Evolutionary conservation across 2,113 vertebrate genomes (phyloP).

Genomic region (Marcusenius ussheri): DNA sequence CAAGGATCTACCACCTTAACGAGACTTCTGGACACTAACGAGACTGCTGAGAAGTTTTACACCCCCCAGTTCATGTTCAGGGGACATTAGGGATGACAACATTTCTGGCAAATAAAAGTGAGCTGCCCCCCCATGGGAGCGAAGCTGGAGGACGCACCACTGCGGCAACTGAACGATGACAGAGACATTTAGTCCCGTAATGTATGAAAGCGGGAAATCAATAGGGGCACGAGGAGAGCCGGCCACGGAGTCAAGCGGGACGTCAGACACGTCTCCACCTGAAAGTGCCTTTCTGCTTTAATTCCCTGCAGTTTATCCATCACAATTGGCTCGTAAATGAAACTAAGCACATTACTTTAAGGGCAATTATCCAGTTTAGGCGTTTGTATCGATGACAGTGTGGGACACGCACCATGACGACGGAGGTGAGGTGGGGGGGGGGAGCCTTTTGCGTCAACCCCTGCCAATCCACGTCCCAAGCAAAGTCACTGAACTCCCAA

Average conservation of each 20-base stretch:
- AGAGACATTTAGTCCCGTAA: neutral
- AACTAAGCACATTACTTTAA: neutral
- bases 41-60: neutral
- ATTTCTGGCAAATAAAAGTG: neutral
- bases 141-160: neutral
- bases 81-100: neutral
- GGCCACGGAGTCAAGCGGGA: no score
- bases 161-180: neutral
- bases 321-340: neutral
- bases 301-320: neutral
- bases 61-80: neutral
- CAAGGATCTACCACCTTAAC: neutral
- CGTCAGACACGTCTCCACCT: neutral
- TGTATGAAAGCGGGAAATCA: neutral
- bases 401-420: neutral
- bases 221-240: neutral
- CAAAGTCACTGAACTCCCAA: neutral
- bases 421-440: neutral
- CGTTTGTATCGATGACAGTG: neutral
- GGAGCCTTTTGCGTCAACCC: neutral
- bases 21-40: neutral
- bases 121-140: neutral
- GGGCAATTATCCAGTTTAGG: neutral
- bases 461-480: neutral
- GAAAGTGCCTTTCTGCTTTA: neutral